Conservation (phyloP, 2,113 vertebrate genomes). For the Onychorhynchus coronatus region DNA sequence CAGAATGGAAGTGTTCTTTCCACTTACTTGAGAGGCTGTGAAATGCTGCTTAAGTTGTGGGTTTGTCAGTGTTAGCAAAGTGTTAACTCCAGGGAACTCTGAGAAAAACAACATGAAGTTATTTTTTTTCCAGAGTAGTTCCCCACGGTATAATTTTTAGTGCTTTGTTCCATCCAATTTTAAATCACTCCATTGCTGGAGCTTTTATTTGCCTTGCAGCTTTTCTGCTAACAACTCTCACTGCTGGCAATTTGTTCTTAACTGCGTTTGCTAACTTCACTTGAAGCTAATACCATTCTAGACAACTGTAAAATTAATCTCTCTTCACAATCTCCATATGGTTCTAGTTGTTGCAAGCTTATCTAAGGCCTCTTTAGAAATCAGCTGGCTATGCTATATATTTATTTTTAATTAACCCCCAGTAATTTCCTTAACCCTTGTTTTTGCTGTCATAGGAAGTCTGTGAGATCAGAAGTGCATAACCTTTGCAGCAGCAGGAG, state of each 20-base stretch:
- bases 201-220: slow-evolving; percentile 39
- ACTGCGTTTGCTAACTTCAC: neutral
- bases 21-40: neutral
- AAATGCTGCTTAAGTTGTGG: neutral
- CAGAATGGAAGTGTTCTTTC: neutral
- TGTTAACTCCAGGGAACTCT: slow-evolving; percentile 22
- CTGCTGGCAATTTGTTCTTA: slow-evolving; percentile 50
- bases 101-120: slow-evolving; percentile 27
- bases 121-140: neutral
- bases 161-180: slow-evolving; percentile 39
- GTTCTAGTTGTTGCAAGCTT: neutral
- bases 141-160: slow-evolving; percentile 33
- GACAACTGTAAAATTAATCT: slow-evolving; percentile 24
- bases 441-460: neutral
- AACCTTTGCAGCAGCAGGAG: slow-evolving; percentile 16
- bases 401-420: slow-evolving; percentile 29
- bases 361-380: neutral
- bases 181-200: slow-evolving; percentile 27
- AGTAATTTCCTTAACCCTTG: neutral
- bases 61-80: slow-evolving; percentile 7
- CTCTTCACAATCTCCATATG: neutral
- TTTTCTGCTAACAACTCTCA: slow-evolving; percentile 40
- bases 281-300: neutral
- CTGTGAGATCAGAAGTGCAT: neutral
- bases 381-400: neutral